Base-by-base conservation (phyloP, 1,140 invertebrate genomes). In the Polypedilum vanderplanki region DNA sequence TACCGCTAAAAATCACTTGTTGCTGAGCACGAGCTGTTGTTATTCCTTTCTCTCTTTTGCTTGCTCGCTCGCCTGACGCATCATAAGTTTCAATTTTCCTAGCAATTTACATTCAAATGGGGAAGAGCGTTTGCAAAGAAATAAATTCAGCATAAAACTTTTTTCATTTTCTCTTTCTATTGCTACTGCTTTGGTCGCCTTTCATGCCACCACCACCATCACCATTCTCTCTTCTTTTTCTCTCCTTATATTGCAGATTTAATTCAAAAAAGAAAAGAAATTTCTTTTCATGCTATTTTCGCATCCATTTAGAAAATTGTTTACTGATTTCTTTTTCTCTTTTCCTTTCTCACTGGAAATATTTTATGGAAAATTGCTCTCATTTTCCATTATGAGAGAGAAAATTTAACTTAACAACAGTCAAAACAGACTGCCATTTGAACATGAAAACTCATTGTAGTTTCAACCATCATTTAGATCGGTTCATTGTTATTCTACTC, bases 61-160 rank as follows among this genome's bases (percentile, higher is more conserved):
- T n/a, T n/a, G n/a, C n/a, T n/a, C 15, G 7, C 7, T 67, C n/a
- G 64, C 9, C n/a, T 18, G 8, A 67, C 64, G 64, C 64, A 67
- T 67, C 64, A 67, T 67, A 67, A 67, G 64, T 67, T 67, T 67
- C 64, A 67, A 67, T 67, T 67, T 67, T 67, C 64, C 64, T 8
- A 67, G n/a, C 64, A 20, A 67, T 67, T 67, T 18, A 67, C 64
- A 67, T 67, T 67, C 41, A 46, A 46, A 46, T 46, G 15, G 41
- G 41, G 41, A 46, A 46, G 64, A 67, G 64, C n/a, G 15, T 67
- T 67, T 12, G 64, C 15, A 67, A 67, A 18, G 18, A 67, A 67
- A 67, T 67, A 67, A 67, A 67, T 67, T 67, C 64, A 67, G 64
- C 64, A 67, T 67, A 67, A 67, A 67, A 67, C n/a, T 67, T 67